Evolutionary conservation across 2,888 invertebrate species (phyloP).

Genomic region (Chelonus formosanus): DNA sequence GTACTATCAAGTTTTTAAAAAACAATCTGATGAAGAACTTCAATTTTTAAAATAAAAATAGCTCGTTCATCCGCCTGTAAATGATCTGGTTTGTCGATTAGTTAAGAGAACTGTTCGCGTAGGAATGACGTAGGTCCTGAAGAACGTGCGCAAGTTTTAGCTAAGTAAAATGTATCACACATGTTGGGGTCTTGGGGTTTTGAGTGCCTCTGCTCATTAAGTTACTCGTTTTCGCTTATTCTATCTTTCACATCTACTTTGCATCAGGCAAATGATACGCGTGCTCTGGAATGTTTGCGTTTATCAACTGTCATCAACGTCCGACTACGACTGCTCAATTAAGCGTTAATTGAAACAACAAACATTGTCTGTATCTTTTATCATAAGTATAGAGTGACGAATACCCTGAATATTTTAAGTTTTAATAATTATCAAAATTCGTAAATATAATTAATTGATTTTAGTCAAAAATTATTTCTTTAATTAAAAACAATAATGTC

Average conservation of each 20-base stretch:
- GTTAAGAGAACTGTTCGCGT: too few relatives aligned
- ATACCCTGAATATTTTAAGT: conserved; percentile 5
- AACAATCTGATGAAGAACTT: too few relatives aligned
- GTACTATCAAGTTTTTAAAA: too few relatives aligned
- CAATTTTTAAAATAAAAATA: too few relatives aligned
- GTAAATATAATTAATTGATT: not conserved
- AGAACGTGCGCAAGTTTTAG: conserved; percentile 7
- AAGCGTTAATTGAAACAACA: conserved; percentile 54
- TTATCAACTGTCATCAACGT: conserved; percentile 23
- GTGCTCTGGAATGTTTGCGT: conserved; percentile 37
- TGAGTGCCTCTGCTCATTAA: conserved; percentile 4
- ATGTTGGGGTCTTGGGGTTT: not conserved
- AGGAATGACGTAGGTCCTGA: conserved; percentile 14
- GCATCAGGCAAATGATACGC: conserved; percentile 35
- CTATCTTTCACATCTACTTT: not conserved
- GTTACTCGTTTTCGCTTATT: not conserved
- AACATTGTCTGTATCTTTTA: conserved; percentile 18
- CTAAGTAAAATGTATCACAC: not conserved
- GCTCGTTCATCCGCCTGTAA: too few relatives aligned
- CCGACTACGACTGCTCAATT: conserved; percentile 48
- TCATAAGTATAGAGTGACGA: not conserved
- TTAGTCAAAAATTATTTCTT: conserved; percentile 6
- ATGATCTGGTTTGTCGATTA: too few relatives aligned
- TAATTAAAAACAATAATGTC: not conserved
- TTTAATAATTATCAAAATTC: too few relatives aligned